These are phyloP conservation scores for Bothrops jararaca DNA, from an alignment of 2,113 vertebrate genomes.

Conservation along the genomic window DNA sequence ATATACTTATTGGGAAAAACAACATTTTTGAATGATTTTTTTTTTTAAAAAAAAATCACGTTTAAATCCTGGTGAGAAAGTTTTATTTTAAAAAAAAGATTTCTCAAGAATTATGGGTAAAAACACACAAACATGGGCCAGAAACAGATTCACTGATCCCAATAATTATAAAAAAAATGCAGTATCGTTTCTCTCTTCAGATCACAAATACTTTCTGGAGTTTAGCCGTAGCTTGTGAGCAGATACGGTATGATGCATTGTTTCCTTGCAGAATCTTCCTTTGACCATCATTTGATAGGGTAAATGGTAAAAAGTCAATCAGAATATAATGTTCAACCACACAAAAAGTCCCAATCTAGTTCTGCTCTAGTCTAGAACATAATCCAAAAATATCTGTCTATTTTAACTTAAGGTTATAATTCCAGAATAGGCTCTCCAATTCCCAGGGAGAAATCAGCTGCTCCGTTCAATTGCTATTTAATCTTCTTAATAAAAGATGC, in stretches of 20 bases:
- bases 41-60: too few relatives aligned
- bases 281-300: not conserved
- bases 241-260: not conserved
- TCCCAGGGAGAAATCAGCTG: not conserved
- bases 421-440: not conserved
- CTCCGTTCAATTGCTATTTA: too few relatives aligned
- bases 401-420: not conserved
- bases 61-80: too few relatives aligned
- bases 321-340: not conserved
- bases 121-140: not conserved
- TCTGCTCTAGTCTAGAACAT: not conserved
- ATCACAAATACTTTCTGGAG: not conserved
- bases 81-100: too few relatives aligned
- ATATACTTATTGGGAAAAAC: too few relatives aligned
- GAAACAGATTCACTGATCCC: not conserved
- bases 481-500: not conserved
- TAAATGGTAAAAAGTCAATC: not conserved
- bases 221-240: not conserved
- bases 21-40: too few relatives aligned
- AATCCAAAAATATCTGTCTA: not conserved
- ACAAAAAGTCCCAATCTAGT: not conserved
- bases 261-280: not conserved
- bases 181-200: not conserved
- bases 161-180: not conserved
- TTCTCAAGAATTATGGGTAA: not conserved